Conservation (phyloP, 2,888 invertebrate genomes). For the Lepetodrilus schrolli region DNA sequence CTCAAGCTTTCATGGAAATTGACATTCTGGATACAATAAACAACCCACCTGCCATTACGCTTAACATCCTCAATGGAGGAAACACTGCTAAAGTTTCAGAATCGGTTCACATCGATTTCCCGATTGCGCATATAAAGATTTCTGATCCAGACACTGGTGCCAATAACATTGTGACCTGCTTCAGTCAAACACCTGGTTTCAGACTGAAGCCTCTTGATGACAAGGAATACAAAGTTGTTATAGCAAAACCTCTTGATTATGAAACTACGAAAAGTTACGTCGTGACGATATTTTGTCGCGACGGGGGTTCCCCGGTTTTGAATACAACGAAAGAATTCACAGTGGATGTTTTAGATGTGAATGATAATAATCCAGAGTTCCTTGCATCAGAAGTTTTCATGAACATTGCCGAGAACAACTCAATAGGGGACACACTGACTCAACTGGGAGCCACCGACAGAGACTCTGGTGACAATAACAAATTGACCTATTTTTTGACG, state of each 20-base stretch:
- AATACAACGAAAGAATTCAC: slow-evolving; percentile 88
- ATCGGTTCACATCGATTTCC: slow-evolving; percentile 88
- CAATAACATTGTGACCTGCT: slow-evolving; percentile 43
- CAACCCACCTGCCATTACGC: slow-evolving; percentile 88
- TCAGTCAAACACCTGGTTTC: slow-evolving; percentile 30
- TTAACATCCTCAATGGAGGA: slow-evolving; percentile 88
- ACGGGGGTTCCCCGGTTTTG: slow-evolving; percentile 84
- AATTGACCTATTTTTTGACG: neutral
- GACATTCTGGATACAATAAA: slow-evolving; percentile 83
- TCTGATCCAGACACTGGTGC: slow-evolving; percentile 29
- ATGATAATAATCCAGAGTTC: slow-evolving; percentile 45
- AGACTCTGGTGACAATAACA: slow-evolving; percentile 34
- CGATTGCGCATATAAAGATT: slow-evolving; percentile 95
- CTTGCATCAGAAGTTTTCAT: slow-evolving; percentile 36
- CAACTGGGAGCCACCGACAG: slow-evolving; percentile 37
- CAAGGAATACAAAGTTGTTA: slow-evolving; percentile 33
- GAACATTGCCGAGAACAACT: slow-evolving; percentile 44
- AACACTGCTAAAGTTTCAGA: slow-evolving; percentile 75
- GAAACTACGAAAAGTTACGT: slow-evolving; percentile 25
- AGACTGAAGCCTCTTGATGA: slow-evolving; percentile 18
- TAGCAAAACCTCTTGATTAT: slow-evolving; percentile 30
- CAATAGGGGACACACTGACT: neutral
- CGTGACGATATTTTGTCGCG: slow-evolving; percentile 33
- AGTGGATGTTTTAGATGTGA: slow-evolving; percentile 41
- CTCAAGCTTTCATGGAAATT: slow-evolving; percentile 78